Evolutionary conservation across 2,888 invertebrate species (phyloP).

Genomic region (Trichogramma dendrolimi): DNA sequence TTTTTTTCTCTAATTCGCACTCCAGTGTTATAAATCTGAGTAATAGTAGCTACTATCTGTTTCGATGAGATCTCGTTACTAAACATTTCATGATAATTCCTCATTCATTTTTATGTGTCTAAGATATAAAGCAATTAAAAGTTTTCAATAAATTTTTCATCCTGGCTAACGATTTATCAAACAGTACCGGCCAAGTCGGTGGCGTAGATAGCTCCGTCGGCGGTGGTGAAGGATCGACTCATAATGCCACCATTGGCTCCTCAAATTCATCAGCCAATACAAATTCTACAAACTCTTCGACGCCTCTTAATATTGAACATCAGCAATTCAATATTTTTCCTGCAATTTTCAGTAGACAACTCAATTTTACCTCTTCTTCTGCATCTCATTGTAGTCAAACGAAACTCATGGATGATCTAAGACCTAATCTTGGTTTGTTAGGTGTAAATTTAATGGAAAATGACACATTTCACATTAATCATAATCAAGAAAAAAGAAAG

Average conservation of each 20-base stretch:
- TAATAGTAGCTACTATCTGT: too few species aligned
- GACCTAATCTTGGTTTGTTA: constrained; percentile 76
- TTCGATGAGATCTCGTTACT: too few species aligned
- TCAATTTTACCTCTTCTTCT: constrained; percentile 71
- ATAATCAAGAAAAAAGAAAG: constrained; percentile 60
- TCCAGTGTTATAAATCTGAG: too few species aligned
- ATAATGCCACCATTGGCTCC: constrained; percentile 69
- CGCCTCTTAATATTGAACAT: constrained; percentile 60
- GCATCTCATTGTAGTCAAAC: constrained; percentile 70
- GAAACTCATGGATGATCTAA: constrained; percentile 81
- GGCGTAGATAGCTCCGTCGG: constrained; percentile 79
- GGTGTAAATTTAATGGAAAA: constrained; percentile 79
- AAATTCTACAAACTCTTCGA: constrained; percentile 52
- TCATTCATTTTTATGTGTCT: too few species aligned
- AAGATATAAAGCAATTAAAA: too few species aligned
- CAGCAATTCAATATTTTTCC: constrained; percentile 90
- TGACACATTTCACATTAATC: constrained; percentile 62
- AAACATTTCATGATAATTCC: too few species aligned
- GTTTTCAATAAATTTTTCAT: constrained; percentile 31
- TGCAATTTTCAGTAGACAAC: constrained; percentile 83
- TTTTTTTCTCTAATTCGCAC: too few species aligned
- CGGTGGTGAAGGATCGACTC: constrained; percentile 55
- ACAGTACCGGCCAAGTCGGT: constrained; percentile 47
- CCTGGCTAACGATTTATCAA: constrained; percentile 51
- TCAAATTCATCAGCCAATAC: constrained; percentile 45